A percentile compares a stretch with the other conserved stretches of the same genome.
Evolutionary conservation across 2,797 vertebrate species (phyloP).

Genomic region (Australoheros facetus): DNA sequence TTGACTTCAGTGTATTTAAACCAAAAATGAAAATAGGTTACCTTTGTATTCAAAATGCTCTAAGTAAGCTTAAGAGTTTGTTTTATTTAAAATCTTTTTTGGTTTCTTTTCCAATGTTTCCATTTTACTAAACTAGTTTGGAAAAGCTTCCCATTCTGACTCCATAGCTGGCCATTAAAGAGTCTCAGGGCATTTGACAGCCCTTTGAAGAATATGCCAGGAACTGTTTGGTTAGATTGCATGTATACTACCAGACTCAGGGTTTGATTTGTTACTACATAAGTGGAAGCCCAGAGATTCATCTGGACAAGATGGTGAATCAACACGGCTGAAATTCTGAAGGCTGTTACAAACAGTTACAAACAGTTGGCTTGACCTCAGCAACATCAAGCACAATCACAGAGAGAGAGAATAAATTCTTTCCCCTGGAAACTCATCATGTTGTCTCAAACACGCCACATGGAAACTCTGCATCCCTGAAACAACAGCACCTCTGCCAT

Average conservation of each 20-base stretch:
- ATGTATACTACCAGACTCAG: not conserved
- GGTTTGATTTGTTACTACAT: not conserved
- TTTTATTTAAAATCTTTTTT: not conserved
- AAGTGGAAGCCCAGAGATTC: not conserved
- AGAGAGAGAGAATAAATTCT: not conserved
- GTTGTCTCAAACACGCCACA: conserved; percentile 6
- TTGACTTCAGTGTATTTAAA: not conserved
- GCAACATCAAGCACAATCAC: not conserved
- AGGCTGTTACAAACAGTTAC: not conserved
- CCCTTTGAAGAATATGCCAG: not conserved
- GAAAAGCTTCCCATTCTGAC: not conserved
- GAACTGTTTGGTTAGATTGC: not conserved
- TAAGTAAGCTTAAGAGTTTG: too few relatives aligned
- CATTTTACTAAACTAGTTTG: not conserved
- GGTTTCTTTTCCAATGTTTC: not conserved
- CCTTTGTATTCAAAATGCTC: not conserved
- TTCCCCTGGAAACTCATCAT: not conserved
- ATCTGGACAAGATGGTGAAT: not conserved
- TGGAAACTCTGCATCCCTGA: not conserved
- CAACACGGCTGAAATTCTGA: not conserved
- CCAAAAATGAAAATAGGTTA: not conserved
- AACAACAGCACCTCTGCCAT: conserved; percentile 1
- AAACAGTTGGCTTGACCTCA: not conserved
- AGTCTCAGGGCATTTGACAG: not conserved
- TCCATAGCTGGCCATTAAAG: not conserved